phyloP scores from a whole-genome alignment of 2,113 vertebrate species.

The Thymallus thymallus region DNA sequence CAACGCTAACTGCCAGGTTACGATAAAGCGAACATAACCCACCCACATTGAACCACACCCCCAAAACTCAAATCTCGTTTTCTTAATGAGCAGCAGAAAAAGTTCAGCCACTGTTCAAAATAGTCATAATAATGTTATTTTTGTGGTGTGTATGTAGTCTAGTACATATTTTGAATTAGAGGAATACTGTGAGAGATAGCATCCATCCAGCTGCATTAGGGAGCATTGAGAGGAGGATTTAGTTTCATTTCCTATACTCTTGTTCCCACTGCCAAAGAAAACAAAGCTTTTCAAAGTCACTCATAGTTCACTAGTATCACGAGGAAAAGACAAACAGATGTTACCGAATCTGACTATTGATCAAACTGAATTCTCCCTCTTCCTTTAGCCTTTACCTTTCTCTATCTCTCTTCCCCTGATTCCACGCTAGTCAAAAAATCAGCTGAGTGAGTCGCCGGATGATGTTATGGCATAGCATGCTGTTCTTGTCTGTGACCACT shows the following conservation, averaged over 20 bases:
- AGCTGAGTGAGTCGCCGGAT: conserved; percentile 70
- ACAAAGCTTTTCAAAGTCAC: conserved; percentile 47
- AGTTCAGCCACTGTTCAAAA: no score
- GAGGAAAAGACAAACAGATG: neutral
- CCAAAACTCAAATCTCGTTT: no score
- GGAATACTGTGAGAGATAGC: conserved; percentile 10
- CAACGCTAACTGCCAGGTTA: no score
- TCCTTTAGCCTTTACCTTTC: conserved; percentile 17
- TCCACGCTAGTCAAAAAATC: conserved; percentile 73
- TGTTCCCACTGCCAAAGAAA: conserved; percentile 51
- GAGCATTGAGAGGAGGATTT: conserved; percentile 29
- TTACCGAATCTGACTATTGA: neutral
- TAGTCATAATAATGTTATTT: conserved; percentile 2
- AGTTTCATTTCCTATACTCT: conserved; percentile 59
- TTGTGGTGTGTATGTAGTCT: neutral
- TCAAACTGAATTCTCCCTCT: neutral
- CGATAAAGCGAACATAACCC: no score
- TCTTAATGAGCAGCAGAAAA: no score
- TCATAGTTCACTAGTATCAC: conserved; percentile 36
- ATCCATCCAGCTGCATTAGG: conserved; percentile 6
- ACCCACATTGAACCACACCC: no score
- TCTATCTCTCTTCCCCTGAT: conserved; percentile 5
- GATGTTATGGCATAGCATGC: conserved; percentile 74
- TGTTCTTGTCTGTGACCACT: conserved; percentile 89
- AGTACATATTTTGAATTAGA: neutral